These are phyloP conservation scores for Phrynocephalus versicolor DNA, from an alignment of 2,113 vertebrate genomes.

Conservation along the genomic window DNA sequence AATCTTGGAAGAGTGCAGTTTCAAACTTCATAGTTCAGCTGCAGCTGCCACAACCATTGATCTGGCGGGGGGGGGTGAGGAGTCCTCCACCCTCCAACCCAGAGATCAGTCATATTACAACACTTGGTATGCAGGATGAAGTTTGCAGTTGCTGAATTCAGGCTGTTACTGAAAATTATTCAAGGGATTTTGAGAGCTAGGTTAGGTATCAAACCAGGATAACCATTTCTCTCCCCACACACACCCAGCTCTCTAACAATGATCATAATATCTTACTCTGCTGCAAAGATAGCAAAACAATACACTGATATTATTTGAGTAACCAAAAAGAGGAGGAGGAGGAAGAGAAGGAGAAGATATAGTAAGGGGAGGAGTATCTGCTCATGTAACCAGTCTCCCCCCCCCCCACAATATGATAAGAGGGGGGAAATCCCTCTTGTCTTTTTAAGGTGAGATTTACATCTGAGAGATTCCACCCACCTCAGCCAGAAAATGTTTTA, in stretches of 20 bases:
- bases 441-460: too few relatives aligned
- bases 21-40: conserved; percentile 24
- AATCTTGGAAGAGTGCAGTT: conserved; percentile 19
- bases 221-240: too few relatives aligned
- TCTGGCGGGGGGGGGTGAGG: neutral
- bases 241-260: neutral
- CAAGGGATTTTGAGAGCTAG: neutral
- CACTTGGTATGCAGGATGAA: neutral
- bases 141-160: neutral
- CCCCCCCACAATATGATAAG: too few relatives aligned
- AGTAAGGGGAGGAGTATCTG: too few relatives aligned
- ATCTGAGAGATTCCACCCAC: too few relatives aligned
- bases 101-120: neutral
- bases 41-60: neutral
- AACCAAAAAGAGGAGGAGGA: neutral
- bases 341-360: too few relatives aligned
- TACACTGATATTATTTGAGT: neutral
- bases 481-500: too few relatives aligned
- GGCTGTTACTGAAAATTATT: conserved; percentile 5
- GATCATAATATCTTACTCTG: neutral
- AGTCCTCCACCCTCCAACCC: too few relatives aligned
- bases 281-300: neutral
- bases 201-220: neutral
- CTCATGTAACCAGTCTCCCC: too few relatives aligned
- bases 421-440: too few relatives aligned